phyloP scores from a whole-genome alignment of 2,113 vertebrate species.

The Rhineura floridana region DNA sequence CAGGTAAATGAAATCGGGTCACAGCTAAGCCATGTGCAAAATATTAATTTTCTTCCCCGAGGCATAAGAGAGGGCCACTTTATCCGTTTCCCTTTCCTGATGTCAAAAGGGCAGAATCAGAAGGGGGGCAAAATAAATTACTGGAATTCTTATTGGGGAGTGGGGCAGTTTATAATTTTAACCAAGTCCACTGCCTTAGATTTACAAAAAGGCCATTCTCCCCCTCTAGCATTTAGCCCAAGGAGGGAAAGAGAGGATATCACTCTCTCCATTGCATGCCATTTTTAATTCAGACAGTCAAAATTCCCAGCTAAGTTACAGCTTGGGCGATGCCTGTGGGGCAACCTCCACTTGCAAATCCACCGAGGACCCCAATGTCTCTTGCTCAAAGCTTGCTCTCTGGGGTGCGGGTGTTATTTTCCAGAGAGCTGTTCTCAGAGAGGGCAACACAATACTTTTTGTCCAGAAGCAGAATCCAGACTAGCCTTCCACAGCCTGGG shows the following conservation, averaged over 20 bases:
- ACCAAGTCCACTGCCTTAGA: constrained; percentile 5
- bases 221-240: neutral
- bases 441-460: constrained; percentile 33
- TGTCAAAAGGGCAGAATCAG: no score
- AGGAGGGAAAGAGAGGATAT: neutral
- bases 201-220: constrained; percentile 3
- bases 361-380: neutral
- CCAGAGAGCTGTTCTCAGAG: neutral
- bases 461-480: neutral
- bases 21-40: neutral
- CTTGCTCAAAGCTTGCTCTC: neutral
- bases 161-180: neutral
- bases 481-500: no score
- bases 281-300: neutral
- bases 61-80: neutral
- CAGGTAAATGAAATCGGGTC: neutral
- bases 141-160: neutral
- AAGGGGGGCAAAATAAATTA: neutral
- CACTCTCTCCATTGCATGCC: neutral
- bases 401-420: neutral
- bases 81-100: neutral
- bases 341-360: constrained; percentile 2
- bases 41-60: neutral
- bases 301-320: neutral
- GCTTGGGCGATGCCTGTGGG: neutral